phyloP scores from a whole-genome alignment of 1,140 invertebrate species.

The Alviniconcha marisindica region DNA sequence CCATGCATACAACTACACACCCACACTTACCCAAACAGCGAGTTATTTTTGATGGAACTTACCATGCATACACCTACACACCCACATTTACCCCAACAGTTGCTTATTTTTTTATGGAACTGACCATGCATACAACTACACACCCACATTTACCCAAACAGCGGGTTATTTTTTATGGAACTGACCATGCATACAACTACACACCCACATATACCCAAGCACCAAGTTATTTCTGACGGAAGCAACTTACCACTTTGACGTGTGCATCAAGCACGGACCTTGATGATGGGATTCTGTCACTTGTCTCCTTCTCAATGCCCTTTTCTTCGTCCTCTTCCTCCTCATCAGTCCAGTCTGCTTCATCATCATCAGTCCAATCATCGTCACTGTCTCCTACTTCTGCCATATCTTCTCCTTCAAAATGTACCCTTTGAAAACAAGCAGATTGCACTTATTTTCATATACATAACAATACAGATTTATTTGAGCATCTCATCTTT shows the following conservation, averaged over 20 bases:
- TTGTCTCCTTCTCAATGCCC: too few species aligned
- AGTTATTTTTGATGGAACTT: too few species aligned
- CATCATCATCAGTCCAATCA: slow-evolving; percentile 43
- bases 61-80: too few species aligned
- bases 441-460: neutral
- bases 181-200: neutral
- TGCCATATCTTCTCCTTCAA: neutral
- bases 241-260: slow-evolving; percentile 83
- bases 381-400: neutral
- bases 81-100: too few species aligned
- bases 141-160: too few species aligned
- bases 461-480: neutral
- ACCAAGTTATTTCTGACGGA: neutral
- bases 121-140: too few species aligned
- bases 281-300: too few species aligned
- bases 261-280: slow-evolving; percentile 92
- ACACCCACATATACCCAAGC: neutral
- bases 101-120: too few species aligned
- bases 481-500: too few species aligned
- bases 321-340: slow-evolving; percentile 79
- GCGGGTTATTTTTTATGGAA: too few species aligned
- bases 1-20: neutral
- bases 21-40: neutral
- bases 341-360: slow-evolving; percentile 54
- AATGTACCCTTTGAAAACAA: neutral